Percentiles rank a stretch among this genome's conserved stretches.
Evolutionary conservation across 2,888 invertebrate species (phyloP).

Genomic region (Nomada goodeniana): DNA sequence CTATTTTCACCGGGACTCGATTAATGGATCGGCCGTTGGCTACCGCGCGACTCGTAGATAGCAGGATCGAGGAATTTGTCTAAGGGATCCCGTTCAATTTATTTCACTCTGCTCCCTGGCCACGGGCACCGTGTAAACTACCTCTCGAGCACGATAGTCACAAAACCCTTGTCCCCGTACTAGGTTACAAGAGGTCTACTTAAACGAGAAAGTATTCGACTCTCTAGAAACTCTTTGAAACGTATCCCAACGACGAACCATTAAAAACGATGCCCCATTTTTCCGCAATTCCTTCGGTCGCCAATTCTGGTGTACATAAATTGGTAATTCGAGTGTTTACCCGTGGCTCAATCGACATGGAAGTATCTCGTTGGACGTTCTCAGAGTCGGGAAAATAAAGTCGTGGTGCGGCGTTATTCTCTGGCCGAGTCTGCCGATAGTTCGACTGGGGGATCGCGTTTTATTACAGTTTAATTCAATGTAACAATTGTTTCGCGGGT

Average conservation of each 20-base stretch:
- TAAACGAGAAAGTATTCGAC: not conserved
- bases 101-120: constrained; percentile 35
- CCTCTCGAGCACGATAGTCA: not conserved
- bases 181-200: not conserved
- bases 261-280: not conserved
- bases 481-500: constrained; percentile 57
- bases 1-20: constrained; percentile 34
- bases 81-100: constrained; percentile 61
- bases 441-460: constrained; percentile 7
- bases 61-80: constrained; percentile 62
- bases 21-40: constrained; percentile 65
- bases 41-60: constrained; percentile 40
- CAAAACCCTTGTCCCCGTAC: constrained; percentile 3
- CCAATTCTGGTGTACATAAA: not conserved
- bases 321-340: not conserved
- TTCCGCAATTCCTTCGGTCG: not conserved
- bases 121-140: constrained; percentile 33
- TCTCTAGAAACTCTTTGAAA: not conserved
- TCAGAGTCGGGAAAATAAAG: constrained; percentile 14
- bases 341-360: not conserved
- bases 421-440: not conserved
- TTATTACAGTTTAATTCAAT: constrained; percentile 69
- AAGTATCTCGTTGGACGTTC: constrained; percentile 35
- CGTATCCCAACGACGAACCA: not conserved
- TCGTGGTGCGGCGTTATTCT: constrained; percentile 10